Evolutionary conservation across 2,888 invertebrate species (phyloP).

Genomic region (Meandrusa payeni): DNA sequence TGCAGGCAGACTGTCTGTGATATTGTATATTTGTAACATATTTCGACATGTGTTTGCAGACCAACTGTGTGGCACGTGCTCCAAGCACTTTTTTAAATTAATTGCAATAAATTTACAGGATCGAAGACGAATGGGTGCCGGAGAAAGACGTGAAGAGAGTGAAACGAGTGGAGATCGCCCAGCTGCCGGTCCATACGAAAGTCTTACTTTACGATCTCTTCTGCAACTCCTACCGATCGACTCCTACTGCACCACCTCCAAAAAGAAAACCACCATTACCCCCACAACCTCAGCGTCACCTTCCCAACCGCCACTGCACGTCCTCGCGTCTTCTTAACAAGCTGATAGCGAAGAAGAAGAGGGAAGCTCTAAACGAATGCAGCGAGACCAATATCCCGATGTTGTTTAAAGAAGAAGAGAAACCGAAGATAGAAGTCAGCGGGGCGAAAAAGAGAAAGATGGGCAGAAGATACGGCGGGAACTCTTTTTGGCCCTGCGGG

Average conservation of each 20-base stretch:
- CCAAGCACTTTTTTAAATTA: conserved; percentile 18
- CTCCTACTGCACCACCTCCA: conserved; percentile 36
- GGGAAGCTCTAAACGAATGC: conserved; percentile 38
- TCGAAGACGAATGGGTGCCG: conserved; percentile 93
- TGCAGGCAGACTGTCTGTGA: not conserved
- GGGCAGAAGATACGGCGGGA: conserved; percentile 63
- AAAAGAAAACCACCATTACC: conserved; percentile 25
- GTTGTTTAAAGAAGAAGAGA: conserved; percentile 38
- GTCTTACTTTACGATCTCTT: conserved; percentile 77
- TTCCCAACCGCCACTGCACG: conserved; percentile 52
- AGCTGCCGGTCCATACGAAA: conserved; percentile 71
- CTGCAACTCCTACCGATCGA: conserved; percentile 56
- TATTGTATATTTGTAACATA: not conserved
- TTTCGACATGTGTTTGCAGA: conserved; percentile 61
- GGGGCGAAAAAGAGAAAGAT: conserved; percentile 72
- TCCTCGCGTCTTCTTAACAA: conserved; percentile 56
- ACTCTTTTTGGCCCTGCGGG: conserved; percentile 72
- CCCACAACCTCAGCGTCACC: conserved; percentile 32
- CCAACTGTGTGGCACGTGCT: conserved; percentile 61
- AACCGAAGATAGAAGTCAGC: conserved; percentile 41
- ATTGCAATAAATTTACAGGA: conserved; percentile 71
- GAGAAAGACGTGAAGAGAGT: conserved; percentile 85
- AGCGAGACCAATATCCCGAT: conserved; percentile 41
- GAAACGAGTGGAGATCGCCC: conserved; percentile 81
- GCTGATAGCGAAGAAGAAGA: conserved; percentile 46